Percentiles rank a stretch among this genome's conserved stretches.
phyloP scores from a whole-genome alignment of 2,888 invertebrate genomes.

The Agriopis marginaria region DNA sequence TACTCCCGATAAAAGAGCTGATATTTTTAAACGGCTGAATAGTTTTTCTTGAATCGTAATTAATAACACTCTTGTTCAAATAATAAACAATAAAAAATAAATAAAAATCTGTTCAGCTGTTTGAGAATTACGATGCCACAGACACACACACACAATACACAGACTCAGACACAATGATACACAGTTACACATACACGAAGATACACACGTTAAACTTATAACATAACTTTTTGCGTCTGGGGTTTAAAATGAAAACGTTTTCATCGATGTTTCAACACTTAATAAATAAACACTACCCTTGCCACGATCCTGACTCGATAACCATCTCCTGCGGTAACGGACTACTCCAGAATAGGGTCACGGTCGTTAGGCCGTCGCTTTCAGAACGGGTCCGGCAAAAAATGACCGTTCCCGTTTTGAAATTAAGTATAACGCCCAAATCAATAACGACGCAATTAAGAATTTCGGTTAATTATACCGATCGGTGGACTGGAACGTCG shows the following conservation, averaged over 20 bases:
- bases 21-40: too few species aligned
- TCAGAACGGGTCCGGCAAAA: slow-evolving; percentile 45
- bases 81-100: too few species aligned
- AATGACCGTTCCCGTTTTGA: slow-evolving; percentile 46
- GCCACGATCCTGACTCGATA: slow-evolving; percentile 36
- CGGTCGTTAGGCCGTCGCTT: slow-evolving; percentile 39
- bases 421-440: slow-evolving; percentile 55
- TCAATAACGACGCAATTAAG: slow-evolving; percentile 64
- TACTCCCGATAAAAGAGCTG: too few species aligned
- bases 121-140: too few species aligned
- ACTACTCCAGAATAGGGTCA: slow-evolving; percentile 37
- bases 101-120: too few species aligned
- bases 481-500: slow-evolving; percentile 50
- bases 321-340: slow-evolving; percentile 32
- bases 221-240: too few species aligned
- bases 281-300: slow-evolving; percentile 29
- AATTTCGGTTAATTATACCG: slow-evolving; percentile 62
- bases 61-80: too few species aligned
- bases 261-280: slow-evolving; percentile 8
- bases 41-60: too few species aligned
- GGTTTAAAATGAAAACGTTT: background rate
- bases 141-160: too few species aligned
- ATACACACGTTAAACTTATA: too few species aligned
- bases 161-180: too few species aligned
- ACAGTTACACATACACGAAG: too few species aligned